phyloP scores from a whole-genome alignment of 2,113 vertebrate species.

The Tautogolabrus adspersus region DNA sequence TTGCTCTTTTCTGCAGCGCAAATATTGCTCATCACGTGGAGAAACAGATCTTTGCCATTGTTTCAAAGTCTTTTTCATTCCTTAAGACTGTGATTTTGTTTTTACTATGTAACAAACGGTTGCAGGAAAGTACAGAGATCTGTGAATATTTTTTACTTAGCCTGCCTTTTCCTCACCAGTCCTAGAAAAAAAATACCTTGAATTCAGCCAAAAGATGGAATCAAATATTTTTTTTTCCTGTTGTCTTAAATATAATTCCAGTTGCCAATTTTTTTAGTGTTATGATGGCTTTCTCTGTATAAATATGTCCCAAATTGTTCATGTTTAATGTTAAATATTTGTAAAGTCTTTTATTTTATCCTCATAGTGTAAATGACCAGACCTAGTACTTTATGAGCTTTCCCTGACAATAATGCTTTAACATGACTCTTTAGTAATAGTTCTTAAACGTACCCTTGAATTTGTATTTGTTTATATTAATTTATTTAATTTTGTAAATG shows the following conservation, averaged over 20 bases:
- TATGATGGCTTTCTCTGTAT: conserved; percentile 38
- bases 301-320: conserved; percentile 32
- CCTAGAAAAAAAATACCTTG: conserved; percentile 11
- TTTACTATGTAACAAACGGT: conserved; percentile 29
- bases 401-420: conserved; percentile 17
- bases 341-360: conserved; percentile 47
- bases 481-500: conserved; percentile 78
- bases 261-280: conserved; percentile 78
- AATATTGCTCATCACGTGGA: conserved; percentile 12
- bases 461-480: conserved; percentile 74
- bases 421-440: conserved; percentile 40
- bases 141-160: conserved; percentile 16
- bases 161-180: conserved; percentile 22
- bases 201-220: conserved; percentile 68
- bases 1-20: conserved; percentile 15
- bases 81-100: conserved; percentile 22
- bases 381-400: conserved; percentile 4
- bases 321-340: conserved; percentile 49
- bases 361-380: conserved; percentile 41
- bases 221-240: conserved; percentile 39
- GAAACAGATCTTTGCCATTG: neutral
- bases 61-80: conserved; percentile 39
- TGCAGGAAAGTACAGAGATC: conserved; percentile 12
- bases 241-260: conserved; percentile 72
- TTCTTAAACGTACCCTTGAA: conserved; percentile 45